phyloP scores from a whole-genome alignment of 2,888 invertebrate species.

The Ganaspis brasiliensis region DNA sequence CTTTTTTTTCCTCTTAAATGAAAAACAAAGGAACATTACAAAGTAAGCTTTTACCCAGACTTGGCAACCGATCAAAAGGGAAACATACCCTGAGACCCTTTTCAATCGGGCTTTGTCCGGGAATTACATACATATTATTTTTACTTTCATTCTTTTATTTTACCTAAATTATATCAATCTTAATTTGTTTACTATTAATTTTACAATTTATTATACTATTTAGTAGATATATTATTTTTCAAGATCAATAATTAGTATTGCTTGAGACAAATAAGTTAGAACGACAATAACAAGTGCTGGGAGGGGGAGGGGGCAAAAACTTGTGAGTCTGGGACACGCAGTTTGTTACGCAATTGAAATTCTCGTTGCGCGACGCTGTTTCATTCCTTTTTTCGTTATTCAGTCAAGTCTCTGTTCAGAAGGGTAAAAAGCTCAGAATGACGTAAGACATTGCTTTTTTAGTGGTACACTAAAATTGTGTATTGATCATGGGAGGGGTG shows the following conservation, averaged over 20 bases:
- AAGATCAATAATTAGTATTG: not conserved
- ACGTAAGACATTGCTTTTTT: conserved; percentile 10
- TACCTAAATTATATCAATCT: too few relatives aligned
- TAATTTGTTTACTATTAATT: not conserved
- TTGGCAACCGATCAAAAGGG: conserved; percentile 2
- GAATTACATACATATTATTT: not conserved
- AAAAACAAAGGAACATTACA: not conserved
- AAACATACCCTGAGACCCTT: conserved; percentile 3
- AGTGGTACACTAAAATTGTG: not conserved
- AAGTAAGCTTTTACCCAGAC: not conserved
- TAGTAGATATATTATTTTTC: not conserved
- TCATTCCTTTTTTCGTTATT: not conserved
- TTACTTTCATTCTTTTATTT: too few relatives aligned
- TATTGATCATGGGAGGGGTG: conserved; percentile 30
- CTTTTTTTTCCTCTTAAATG: not conserved
- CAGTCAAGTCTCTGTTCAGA: not conserved
- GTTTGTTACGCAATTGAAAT: conserved; percentile 33
- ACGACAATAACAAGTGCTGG: not conserved
- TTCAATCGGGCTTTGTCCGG: conserved; percentile 17
- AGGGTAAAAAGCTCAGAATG: not conserved
- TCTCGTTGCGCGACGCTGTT: conserved; percentile 16
- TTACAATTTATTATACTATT: too few relatives aligned
- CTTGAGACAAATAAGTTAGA: not conserved
- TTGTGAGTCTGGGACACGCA: not conserved
- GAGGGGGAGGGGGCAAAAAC: not conserved